phyloP scores from a whole-genome alignment of 2,888 invertebrate genomes.

The Salticus scenicus region DNA sequence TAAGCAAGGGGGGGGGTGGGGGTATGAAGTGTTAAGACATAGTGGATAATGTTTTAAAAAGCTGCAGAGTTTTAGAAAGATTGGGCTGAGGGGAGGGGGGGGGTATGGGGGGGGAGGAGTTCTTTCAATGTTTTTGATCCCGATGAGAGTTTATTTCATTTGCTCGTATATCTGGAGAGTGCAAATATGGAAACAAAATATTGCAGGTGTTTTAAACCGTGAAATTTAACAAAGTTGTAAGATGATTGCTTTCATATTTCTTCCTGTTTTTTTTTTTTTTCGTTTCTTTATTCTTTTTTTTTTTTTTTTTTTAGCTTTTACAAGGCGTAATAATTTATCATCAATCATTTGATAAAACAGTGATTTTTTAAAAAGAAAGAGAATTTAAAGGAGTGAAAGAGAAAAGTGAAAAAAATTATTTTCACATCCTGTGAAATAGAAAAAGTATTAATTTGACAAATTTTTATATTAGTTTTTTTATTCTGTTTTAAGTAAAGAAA shows the following conservation, averaged over 20 bases:
- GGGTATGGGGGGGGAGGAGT: background rate
- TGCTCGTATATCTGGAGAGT: constrained; percentile 16
- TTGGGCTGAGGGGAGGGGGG: background rate
- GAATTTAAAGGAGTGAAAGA: background rate
- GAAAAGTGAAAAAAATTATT: background rate
- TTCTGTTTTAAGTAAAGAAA: too few relatives aligned
- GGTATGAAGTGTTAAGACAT: background rate
- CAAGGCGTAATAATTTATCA: background rate
- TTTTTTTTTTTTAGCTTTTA: background rate
- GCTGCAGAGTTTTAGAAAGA: too few relatives aligned
- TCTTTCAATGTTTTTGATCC: background rate
- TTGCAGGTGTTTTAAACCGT: constrained; percentile 8
- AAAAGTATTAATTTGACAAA: too few relatives aligned
- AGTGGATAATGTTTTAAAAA: background rate
- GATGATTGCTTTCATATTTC: background rate
- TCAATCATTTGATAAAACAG: constrained; percentile 4
- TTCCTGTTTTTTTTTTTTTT: background rate
- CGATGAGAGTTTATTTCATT: constrained; percentile 50
- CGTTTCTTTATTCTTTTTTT: too few relatives aligned
- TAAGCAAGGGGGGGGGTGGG: background rate
- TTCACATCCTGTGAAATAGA: too few relatives aligned
- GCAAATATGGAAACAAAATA: constrained; percentile 7
- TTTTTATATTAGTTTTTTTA: too few relatives aligned
- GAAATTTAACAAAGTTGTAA: constrained; percentile 8
- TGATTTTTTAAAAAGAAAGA: background rate